phyloP scores from a whole-genome alignment of 2,797 vertebrate genomes.

The Pristis pectinata region DNA sequence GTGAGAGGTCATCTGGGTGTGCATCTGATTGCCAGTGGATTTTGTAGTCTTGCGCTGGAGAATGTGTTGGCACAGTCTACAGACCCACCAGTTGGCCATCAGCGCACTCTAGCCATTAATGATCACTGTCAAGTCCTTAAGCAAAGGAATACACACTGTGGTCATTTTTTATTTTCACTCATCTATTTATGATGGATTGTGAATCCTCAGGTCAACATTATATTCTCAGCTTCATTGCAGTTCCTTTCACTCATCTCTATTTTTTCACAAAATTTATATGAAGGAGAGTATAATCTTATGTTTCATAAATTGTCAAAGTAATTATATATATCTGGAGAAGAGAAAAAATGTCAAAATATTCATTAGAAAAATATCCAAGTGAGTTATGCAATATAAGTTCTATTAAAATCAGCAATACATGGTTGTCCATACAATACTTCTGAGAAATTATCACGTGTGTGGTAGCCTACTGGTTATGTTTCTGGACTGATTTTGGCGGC shows the following conservation, averaged over 20 bases:
- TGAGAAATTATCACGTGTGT: not conserved
- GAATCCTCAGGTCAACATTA: not conserved
- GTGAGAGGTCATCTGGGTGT: no score
- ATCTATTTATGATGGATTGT: not conserved
- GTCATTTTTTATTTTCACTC: not conserved
- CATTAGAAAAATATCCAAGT: not conserved
- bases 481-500: not conserved
- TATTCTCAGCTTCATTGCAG: not conserved
- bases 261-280: not conserved
- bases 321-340: not conserved
- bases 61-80: no score
- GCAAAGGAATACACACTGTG: not conserved
- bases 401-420: not conserved
- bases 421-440: not conserved
- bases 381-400: not conserved
- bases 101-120: not conserved
- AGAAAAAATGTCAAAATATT: not conserved
- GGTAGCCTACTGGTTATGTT: not conserved
- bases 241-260: not conserved
- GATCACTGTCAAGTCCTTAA: not conserved
- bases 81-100: no score
- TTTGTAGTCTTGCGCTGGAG: no score
- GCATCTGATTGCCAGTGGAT: no score
- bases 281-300: not conserved
- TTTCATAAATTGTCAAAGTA: not conserved